A percentile compares a stretch with the other conserved stretches of the same genome.
These are phyloP conservation scores for Ammodytes marinus DNA, from an alignment of 2,113 vertebrate genomes.

Conservation along the genomic window DNA sequence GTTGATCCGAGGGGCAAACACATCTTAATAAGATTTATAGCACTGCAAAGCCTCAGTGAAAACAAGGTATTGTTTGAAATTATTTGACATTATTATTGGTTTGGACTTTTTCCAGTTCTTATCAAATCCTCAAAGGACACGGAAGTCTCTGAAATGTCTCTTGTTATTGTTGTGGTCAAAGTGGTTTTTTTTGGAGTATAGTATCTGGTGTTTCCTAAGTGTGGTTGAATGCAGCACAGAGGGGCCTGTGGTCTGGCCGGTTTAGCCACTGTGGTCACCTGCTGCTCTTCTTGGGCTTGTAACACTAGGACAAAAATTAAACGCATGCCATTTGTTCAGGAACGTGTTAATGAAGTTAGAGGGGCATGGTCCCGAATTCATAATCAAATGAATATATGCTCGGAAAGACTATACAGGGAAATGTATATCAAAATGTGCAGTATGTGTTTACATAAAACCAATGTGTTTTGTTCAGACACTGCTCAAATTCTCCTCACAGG, in stretches of 20 bases:
- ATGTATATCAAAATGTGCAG: too few relatives aligned
- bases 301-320: constrained; percentile 18
- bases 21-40: background rate
- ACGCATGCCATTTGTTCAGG: background rate
- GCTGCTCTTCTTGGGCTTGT: constrained; percentile 27
- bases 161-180: constrained; percentile 68
- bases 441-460: too few relatives aligned
- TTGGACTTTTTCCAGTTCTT: background rate
- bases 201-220: constrained; percentile 60
- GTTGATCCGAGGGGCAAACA: background rate
- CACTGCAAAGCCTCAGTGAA: background rate
- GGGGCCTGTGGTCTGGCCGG: constrained; percentile 54
- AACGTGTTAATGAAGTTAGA: too few relatives aligned
- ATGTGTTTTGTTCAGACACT: too few relatives aligned
- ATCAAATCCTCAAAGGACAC: constrained; percentile 23
- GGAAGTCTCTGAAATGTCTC: constrained; percentile 10
- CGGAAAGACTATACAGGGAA: too few relatives aligned
- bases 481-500: too few relatives aligned
- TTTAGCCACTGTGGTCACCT: constrained; percentile 46
- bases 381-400: too few relatives aligned
- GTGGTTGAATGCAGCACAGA: constrained; percentile 53
- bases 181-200: constrained; percentile 62
- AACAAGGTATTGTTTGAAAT: background rate
- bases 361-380: too few relatives aligned
- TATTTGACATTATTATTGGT: background rate